A percentile compares a stretch with the other conserved stretches of the same genome.
These are phyloP conservation scores for Elanus axillaris DNA, from an alignment of 2,113 vertebrate genomes.

Conservation along the genomic window DNA sequence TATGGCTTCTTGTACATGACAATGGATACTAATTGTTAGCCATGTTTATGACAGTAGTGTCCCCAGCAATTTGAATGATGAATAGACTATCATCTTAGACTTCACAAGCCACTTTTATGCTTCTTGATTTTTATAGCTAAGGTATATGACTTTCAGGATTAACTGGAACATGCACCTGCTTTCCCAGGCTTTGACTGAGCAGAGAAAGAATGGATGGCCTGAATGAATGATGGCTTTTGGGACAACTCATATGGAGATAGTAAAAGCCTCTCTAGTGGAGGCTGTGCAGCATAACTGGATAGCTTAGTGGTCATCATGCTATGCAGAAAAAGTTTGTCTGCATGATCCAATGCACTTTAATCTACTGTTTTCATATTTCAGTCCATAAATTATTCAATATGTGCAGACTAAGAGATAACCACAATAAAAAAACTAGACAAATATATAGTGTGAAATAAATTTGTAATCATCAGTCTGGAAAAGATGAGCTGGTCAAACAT, in stretches of 20 bases:
- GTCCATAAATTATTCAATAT: neutral
- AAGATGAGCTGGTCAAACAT: neutral
- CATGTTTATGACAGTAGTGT: neutral
- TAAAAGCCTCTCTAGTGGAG: neutral
- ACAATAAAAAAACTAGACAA: neutral
- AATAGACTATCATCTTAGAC: neutral
- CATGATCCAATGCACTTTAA: neutral
- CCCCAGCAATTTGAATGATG: neutral
- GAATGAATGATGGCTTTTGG: neutral
- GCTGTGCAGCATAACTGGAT: neutral
- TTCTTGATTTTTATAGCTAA: neutral
- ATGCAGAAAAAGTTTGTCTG: neutral
- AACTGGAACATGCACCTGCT: conserved; percentile 3
- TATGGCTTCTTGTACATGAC: conserved; percentile 4
- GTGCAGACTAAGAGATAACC: neutral
- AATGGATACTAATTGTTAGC: neutral
- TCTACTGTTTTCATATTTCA: neutral
- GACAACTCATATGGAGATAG: neutral
- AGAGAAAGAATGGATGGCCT: neutral
- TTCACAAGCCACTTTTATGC: neutral
- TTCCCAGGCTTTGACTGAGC: neutral
- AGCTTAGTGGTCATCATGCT: neutral
- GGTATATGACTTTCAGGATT: neutral
- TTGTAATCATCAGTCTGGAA: neutral
- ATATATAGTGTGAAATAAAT: neutral